Percentiles rank a stretch among this genome's conserved stretches.
Evolutionary conservation across 2,888 invertebrate species (phyloP).

Genomic region (Erpobdella octoculata): DNA sequence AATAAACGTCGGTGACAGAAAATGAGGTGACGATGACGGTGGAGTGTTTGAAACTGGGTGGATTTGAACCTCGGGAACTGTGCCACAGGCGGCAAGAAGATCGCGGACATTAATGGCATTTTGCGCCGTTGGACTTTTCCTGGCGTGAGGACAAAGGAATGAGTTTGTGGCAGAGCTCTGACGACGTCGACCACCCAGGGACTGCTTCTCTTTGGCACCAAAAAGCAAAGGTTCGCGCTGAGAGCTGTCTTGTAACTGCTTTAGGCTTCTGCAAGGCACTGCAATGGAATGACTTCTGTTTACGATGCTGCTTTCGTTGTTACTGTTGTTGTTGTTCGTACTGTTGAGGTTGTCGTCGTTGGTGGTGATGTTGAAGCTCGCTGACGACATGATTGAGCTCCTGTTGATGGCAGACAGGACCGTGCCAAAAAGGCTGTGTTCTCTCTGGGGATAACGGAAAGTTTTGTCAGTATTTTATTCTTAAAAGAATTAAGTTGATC

Average conservation of each 20-base stretch:
- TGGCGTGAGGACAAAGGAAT: slow-evolving; percentile 37
- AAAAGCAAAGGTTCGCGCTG: not conserved
- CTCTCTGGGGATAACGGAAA: slow-evolving; percentile 62
- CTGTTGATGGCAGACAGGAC: slow-evolving; percentile 54
- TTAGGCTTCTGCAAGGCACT: slow-evolving; percentile 1
- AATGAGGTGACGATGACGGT: not conserved
- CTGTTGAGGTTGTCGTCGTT: slow-evolving; percentile 9
- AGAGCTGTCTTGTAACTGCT: not conserved
- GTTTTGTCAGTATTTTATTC: not conserved
- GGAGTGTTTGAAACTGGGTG: not conserved
- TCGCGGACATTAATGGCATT: slow-evolving; percentile 28
- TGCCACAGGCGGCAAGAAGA: not conserved
- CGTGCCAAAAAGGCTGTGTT: slow-evolving; percentile 88
- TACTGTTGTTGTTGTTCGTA: not conserved
- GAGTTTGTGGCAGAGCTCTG: slow-evolving; percentile 43
- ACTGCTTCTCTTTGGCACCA: not conserved
- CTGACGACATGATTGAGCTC: not conserved
- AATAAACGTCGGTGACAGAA: no score
- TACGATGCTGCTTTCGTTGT: not conserved
- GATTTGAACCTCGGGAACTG: not conserved
- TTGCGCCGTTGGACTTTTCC: slow-evolving; percentile 6
- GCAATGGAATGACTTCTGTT: slow-evolving; percentile 21
- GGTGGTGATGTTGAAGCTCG: not conserved
- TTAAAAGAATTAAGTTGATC: no score
- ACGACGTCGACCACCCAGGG: slow-evolving; percentile 40